Conservation (phyloP, 1,140 invertebrate genomes). For the Cotesia chilonis region DNA sequence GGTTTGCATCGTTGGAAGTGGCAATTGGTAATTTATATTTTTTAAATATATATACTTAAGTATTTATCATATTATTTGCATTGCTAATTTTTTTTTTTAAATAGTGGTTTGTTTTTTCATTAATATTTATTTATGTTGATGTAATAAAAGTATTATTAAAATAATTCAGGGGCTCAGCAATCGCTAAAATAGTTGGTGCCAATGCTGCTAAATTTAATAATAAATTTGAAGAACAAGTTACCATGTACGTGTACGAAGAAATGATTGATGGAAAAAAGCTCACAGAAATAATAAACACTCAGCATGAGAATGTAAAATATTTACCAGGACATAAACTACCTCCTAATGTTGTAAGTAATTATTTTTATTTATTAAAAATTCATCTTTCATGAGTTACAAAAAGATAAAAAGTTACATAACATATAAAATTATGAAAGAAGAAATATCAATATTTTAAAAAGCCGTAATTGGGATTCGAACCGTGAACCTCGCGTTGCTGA, state of each 20-base stretch:
- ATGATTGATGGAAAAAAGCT: constrained; percentile 77
- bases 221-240: constrained; percentile 72
- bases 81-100: constrained; percentile 16
- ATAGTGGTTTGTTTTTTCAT: background rate
- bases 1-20: constrained; percentile 75
- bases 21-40: constrained; percentile 71
- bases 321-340: constrained; percentile 77
- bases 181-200: constrained; percentile 81
- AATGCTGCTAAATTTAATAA: constrained; percentile 70
- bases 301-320: constrained; percentile 85
- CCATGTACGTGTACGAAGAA: constrained; percentile 84
- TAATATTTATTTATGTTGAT: constrained; percentile 7
- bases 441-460: too few species aligned
- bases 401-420: too few species aligned
- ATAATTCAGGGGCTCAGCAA: constrained; percentile 77
- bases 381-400: background rate
- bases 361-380: background rate
- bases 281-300: constrained; percentile 81
- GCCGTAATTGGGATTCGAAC: too few species aligned
- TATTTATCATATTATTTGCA: background rate
- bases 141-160: background rate
- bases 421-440: too few species aligned
- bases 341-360: constrained; percentile 66
- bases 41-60: background rate
- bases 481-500: too few species aligned